Evolutionary conservation across 1,140 invertebrate species (phyloP), one percentile per base, ranked within the genome.

Genomic region (Neodiprion lecontei): DNA sequence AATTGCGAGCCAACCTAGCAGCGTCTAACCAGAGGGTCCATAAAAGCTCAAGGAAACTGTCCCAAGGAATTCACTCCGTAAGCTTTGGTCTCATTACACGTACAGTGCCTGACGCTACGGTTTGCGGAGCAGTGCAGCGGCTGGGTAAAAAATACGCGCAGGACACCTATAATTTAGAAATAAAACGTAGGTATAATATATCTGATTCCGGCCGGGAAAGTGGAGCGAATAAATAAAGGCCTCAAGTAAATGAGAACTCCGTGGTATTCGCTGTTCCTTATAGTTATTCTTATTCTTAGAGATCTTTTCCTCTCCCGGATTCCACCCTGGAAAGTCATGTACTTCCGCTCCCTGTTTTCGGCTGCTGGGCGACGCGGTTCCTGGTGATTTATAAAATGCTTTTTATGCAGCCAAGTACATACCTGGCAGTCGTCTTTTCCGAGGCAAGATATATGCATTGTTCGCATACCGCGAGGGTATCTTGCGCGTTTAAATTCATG

Each of bases 391-490:
- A 61, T 61, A 61, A 61, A 61, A 61, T 61, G 53, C 7, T 61
- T 40, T 40, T 61, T 61, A 61, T 61, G 53, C 53, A 1, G 53
- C n/a, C 2, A 61, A 61, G 53, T 5, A 40, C 5, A 40, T n/a
- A 61, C 53, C 53, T 61, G 53, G 53, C 11, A 12, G 53, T 61
- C 53, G 53, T 61, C 53, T 61, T 61, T 61, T 61, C 53, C n/a
- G 11, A n/a, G n/a, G 53, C n/a, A 40, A 40, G 28, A 61, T 61
- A 61, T 61, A 61, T 61, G 53, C 53, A 61, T 61, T n/a, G 53
- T 61, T 61, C 53, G 28, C 28, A 40, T 40, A 40, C 28, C 28
- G 5, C 28, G 28, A 40, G 28, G 28, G 28, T 40, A 40, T 40
- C 28, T 40, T 40, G 28, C 28, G 28, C 2, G 28, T 40, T 40